Percentiles rank a stretch among this genome's conserved stretches.
phyloP scores from a whole-genome alignment of 1,140 invertebrate species.

The Brachionus angularis region DNA sequence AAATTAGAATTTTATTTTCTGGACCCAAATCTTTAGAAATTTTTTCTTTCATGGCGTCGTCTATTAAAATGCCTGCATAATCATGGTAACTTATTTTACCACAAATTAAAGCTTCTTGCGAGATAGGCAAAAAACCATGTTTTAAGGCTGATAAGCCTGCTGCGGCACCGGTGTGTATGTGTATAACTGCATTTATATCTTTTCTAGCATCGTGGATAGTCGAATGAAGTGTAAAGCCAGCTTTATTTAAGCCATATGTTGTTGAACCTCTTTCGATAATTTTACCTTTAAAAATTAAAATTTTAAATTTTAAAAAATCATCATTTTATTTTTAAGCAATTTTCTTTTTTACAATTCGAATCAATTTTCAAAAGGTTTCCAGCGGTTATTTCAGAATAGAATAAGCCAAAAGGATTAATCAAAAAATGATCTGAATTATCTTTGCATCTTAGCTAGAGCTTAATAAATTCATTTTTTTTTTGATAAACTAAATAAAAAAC shows the following conservation, averaged over 20 bases:
- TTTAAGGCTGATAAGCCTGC: constrained; percentile 71
- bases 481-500: not conserved
- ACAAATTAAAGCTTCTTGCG: constrained; percentile 81
- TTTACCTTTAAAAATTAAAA: constrained; percentile 57
- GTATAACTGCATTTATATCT: constrained; percentile 90
- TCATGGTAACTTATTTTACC: constrained; percentile 78
- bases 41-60: constrained; percentile 79
- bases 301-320: not conserved
- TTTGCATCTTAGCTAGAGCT: constrained; percentile 72
- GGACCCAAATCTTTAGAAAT: constrained; percentile 85
- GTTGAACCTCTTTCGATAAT: constrained; percentile 80
- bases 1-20: constrained; percentile 76
- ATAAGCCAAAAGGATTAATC: constrained; percentile 89
- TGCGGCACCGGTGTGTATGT: constrained; percentile 82
- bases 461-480: not conserved
- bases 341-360: not conserved
- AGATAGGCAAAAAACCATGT: constrained; percentile 78
- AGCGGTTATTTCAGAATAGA: constrained; percentile 94
- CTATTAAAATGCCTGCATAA: constrained; percentile 68
- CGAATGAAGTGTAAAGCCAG: constrained; percentile 84
- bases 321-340: not conserved
- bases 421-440: constrained; percentile 92
- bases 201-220: constrained; percentile 92
- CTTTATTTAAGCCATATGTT: constrained; percentile 72
- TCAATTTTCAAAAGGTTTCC: constrained; percentile 90